Percentiles rank a stretch among this genome's conserved stretches.
Conservation (phyloP, 2,888 invertebrate species). For the Aspidiotus rigidus region DNA sequence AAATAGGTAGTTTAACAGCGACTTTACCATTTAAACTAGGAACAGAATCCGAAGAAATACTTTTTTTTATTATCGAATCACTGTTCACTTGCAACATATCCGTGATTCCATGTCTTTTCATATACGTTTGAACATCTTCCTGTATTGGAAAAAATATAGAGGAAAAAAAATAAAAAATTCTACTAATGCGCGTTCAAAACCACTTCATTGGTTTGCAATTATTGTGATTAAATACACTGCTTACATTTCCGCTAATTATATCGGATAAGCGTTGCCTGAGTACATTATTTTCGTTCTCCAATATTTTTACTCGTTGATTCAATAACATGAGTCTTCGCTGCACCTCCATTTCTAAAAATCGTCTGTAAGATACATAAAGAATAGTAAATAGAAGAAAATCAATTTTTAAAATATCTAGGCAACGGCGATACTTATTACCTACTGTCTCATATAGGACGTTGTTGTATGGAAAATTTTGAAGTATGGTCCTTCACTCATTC, state of each 20-base stretch:
- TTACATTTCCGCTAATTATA: slow-evolving; percentile 47
- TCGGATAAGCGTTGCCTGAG: slow-evolving; percentile 73
- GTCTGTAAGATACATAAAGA: slow-evolving; percentile 40
- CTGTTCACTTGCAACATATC: slow-evolving; percentile 39
- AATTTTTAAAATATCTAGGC: too few species aligned
- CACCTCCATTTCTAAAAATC: slow-evolving; percentile 82
- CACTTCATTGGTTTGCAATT: too few species aligned
- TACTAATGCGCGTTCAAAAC: background rate
- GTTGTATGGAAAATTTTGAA: too few species aligned
- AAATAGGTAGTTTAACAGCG: background rate
- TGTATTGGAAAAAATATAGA: slow-evolving; percentile 27
- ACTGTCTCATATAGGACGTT: too few species aligned
- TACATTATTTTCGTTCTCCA: slow-evolving; percentile 75
- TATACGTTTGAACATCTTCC: slow-evolving; percentile 41
- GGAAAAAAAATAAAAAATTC: background rate
- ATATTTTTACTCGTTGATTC: slow-evolving; percentile 75
- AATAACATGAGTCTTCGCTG: slow-evolving; percentile 66
- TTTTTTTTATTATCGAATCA: slow-evolving; percentile 32
- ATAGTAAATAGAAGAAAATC: too few species aligned
- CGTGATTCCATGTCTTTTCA: slow-evolving; percentile 41
- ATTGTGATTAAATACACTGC: too few species aligned
- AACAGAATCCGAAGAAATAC: slow-evolving; percentile 31
- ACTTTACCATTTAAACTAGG: slow-evolving; percentile 30
- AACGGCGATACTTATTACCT: too few species aligned
- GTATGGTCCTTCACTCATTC: too few species aligned